Evolutionary conservation across 35 echinoderm and acorn worm species (phyloP), one percentile per base, ranked within the genome.

Genomic region (Anneissia japonica): DNA sequence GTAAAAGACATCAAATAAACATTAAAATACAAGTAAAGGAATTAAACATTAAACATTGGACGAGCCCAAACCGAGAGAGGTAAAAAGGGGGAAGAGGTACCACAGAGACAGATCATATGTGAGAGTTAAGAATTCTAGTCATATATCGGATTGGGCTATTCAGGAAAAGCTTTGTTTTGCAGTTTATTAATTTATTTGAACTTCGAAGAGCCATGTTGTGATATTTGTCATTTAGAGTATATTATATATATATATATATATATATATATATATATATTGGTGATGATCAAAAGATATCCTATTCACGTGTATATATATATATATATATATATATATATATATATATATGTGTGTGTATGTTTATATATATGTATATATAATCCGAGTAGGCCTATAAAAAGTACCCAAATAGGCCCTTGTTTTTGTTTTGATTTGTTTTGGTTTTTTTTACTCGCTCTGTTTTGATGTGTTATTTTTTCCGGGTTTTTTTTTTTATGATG

Each of bases 351-450:
- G 31, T 77, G 31, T 77, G 31, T 77, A 77, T 77, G 31, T 77
- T 16, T 77, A 77, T 77, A 77, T 77, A 77, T 77, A 77, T 77
- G 31, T 77, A 77, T 77, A 77, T 77, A 77, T 77, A 77, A 23
- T 16, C 31, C 10, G 12, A 77, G 12, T 77, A 16, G 31, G 32
- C 12, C 14, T 12, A 19, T 17, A 12, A 33, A 16, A 31, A 33
- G 14, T 77, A 77, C 12, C 75, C 31, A 77, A 16, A 16, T 77
- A 11, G 11, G 12, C 75, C 12, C 31, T 33, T 11, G 31, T 32
- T 12, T 11, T 77, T 77, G 14, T 33, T 16, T 11, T 17, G 17
- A 12, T 23, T 11, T 33, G 31, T 16, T 77, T 19, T 32, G 10
- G 14, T 17, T 23, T 77, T 17, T 17, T 14, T 77, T 77, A 12